Conservation (phyloP, 1,140 invertebrate species). For the Lucilia sericata region DNA sequence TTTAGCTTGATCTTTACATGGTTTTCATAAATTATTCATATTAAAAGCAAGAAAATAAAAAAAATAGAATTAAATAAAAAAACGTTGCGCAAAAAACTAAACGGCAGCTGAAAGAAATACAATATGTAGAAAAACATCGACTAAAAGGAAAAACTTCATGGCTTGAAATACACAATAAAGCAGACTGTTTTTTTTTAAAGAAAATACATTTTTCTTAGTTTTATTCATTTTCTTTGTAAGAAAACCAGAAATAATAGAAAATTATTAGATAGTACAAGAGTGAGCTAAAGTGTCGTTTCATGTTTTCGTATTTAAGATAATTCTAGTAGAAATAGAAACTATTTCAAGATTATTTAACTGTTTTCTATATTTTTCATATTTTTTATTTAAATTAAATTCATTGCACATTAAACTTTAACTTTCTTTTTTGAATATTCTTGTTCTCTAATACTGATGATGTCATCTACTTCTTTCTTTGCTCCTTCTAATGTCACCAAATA, state of each 20-base stretch:
- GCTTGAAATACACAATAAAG: not conserved
- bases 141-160: not conserved
- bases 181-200: no score
- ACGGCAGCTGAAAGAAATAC: not conserved
- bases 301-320: not conserved
- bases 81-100: not conserved
- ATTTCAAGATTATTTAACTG: not conserved
- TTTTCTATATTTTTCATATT: not conserved
- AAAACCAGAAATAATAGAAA: not conserved
- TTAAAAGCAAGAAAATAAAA: constrained; percentile 18
- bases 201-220: no score
- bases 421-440: no score
- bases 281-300: not conserved
- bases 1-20: constrained; percentile 29
- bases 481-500: not conserved
- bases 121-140: not conserved
- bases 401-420: not conserved
- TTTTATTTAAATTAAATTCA: not conserved
- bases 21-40: constrained; percentile 44
- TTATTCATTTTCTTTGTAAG: no score
- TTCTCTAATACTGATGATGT: constrained; percentile 5
- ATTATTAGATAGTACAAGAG: not conserved
- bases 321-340: no score
- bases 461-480: not conserved
- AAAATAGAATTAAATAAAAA: not conserved